These are phyloP conservation scores for Micropterix aruncella DNA, from an alignment of 2,888 invertebrate genomes.

Conservation along the genomic window DNA sequence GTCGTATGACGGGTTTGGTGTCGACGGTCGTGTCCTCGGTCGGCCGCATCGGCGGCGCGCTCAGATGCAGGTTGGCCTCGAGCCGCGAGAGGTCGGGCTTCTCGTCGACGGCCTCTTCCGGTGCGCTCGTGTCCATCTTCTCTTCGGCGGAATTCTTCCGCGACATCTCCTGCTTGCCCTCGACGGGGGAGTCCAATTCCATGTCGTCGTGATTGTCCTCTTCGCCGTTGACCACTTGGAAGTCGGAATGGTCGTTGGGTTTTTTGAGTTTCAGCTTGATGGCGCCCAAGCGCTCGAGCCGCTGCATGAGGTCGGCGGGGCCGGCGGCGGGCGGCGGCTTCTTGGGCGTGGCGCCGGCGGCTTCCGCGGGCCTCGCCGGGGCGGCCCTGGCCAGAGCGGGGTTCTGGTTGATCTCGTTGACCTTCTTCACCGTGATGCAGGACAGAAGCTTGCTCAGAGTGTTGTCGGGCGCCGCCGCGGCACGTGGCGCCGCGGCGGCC, in stretches of 20 bases:
- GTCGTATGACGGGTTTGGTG: not conserved
- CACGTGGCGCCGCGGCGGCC: not conserved
- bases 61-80: not conserved
- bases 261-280: slow-evolving; percentile 30
- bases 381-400: not conserved
- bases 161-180: not conserved
- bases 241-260: not conserved
- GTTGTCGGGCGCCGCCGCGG: not conserved
- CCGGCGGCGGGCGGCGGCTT: slow-evolving; percentile 11
- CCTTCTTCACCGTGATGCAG: not conserved
- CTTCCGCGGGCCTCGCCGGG: not conserved
- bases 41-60: no score
- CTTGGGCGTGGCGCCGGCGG: not conserved
- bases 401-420: not conserved
- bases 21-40: not conserved
- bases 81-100: slow-evolving; percentile 5
- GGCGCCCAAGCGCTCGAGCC: slow-evolving; percentile 29
- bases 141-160: not conserved
- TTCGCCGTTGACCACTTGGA: not conserved
- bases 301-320: slow-evolving; percentile 23
- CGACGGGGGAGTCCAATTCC: not conserved
- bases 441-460: not conserved
- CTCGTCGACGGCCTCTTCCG: slow-evolving; percentile 6
- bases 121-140: no score
- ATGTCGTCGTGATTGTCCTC: not conserved